These are phyloP conservation scores for Stigmatopora argus DNA, from an alignment of 2,113 vertebrate species.

Conservation along the genomic window DNA sequence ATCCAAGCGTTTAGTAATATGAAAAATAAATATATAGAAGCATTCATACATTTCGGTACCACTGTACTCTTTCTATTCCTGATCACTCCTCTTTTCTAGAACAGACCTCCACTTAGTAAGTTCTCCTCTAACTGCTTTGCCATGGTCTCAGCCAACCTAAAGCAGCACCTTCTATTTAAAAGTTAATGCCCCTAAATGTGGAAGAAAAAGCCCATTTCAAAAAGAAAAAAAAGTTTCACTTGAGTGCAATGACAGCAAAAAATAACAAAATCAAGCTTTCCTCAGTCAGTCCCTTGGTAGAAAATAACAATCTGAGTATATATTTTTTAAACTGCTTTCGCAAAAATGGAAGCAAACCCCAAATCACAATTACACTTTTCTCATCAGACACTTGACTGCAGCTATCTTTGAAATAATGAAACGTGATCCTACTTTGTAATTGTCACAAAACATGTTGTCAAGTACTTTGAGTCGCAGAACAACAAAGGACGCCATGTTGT, in stretches of 20 bases:
- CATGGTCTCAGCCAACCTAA: conserved; percentile 11
- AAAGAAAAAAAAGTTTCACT: conserved; percentile 39
- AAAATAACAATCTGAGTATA: conserved; percentile 56
- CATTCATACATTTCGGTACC: no score
- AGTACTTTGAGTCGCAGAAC: background rate
- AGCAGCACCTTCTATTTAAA: conserved; percentile 56
- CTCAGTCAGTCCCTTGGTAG: conserved; percentile 29
- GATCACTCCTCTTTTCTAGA: no score
- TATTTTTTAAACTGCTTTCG: conserved; percentile 47
- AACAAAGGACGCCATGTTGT: background rate
- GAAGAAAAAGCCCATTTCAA: conserved; percentile 47
- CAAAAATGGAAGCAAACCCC: conserved; percentile 37
- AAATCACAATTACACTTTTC: conserved; percentile 32
- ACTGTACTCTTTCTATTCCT: no score
- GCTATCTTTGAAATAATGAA: background rate
- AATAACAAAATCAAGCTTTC: conserved; percentile 17
- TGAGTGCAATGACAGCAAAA: conserved; percentile 25
- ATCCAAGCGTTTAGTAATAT: background rate
- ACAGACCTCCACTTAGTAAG: no score
- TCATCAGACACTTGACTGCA: conserved; percentile 5
- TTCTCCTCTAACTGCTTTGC: no score
- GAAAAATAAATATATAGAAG: conserved; percentile 23
- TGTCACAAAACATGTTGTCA: background rate
- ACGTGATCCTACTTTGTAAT: background rate
- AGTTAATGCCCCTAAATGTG: conserved; percentile 49